These are phyloP conservation scores for Panthera leo DNA, from an alignment of 2,113 vertebrate genomes.

Conservation along the genomic window DNA sequence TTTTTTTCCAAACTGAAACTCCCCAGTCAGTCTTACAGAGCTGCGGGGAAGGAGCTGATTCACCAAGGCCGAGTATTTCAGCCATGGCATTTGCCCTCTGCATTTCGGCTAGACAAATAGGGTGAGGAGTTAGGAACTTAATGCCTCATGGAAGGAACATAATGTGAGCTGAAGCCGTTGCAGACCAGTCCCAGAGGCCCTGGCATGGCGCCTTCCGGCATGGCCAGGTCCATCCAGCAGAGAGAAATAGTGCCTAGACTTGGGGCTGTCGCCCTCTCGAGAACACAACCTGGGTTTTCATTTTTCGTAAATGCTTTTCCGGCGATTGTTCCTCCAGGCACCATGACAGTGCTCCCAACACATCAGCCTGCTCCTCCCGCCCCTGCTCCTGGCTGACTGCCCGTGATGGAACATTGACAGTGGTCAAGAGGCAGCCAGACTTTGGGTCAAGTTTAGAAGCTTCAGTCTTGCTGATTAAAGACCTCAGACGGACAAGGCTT, in stretches of 20 bases:
- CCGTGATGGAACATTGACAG: accelerated
- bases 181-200: background rate
- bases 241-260: background rate
- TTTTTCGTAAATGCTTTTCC: background rate
- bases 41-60: background rate
- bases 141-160: background rate
- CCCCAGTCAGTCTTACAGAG: background rate
- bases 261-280: background rate
- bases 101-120: background rate
- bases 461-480: background rate
- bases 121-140: background rate
- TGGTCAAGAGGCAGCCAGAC: background rate
- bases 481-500: background rate
- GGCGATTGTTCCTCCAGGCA: background rate
- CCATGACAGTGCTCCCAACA: background rate
- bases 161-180: background rate
- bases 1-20: background rate
- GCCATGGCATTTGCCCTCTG: background rate
- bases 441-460: background rate
- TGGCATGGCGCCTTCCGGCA: accelerated
- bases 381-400: background rate
- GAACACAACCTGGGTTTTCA: background rate
- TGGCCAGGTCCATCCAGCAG: background rate
- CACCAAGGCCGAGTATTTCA: background rate
- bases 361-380: background rate